Percentiles rank a stretch among this genome's conserved stretches.
Conservation (phyloP, 2,113 vertebrate genomes). For the Hydrochoerus hydrochaeris region DNA sequence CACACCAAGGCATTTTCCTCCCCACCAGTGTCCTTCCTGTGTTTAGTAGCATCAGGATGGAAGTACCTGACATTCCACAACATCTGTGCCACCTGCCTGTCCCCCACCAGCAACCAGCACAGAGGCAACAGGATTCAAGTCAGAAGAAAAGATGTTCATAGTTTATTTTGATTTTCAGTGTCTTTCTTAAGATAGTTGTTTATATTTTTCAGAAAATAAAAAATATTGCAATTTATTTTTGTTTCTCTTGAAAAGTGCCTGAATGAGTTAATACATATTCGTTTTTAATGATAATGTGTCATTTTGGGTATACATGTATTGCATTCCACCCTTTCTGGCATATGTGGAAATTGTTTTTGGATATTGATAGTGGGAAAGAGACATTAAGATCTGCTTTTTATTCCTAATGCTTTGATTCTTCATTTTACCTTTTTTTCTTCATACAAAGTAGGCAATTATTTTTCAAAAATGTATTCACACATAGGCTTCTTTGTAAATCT, state of each 20-base stretch:
- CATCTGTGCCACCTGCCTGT: too few relatives aligned
- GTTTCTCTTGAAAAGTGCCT: background rate
- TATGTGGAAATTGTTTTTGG: background rate
- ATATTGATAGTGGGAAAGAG: background rate
- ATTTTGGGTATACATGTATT: background rate
- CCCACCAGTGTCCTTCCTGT: background rate
- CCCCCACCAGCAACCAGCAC: background rate
- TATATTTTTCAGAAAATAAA: background rate
- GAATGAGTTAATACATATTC: background rate
- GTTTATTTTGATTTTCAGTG: background rate
- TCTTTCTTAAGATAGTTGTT: background rate
- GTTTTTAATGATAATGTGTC: background rate
- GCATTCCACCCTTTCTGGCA: background rate
- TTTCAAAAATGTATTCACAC: background rate
- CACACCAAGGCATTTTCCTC: too few relatives aligned
- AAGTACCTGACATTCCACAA: fast-evolving
- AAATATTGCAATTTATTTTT: background rate
- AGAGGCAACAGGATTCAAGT: background rate
- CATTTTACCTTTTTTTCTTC: background rate
- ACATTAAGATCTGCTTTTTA: background rate
- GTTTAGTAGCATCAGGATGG: too few relatives aligned
- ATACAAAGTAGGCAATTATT: background rate
- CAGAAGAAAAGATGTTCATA: background rate
- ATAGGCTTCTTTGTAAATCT: background rate
- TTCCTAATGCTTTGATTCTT: background rate